Evolutionary conservation across 2,113 vertebrate genomes (phyloP), one percentile per base, ranked within the genome.

Genomic region (Pseudopipra pipra): DNA sequence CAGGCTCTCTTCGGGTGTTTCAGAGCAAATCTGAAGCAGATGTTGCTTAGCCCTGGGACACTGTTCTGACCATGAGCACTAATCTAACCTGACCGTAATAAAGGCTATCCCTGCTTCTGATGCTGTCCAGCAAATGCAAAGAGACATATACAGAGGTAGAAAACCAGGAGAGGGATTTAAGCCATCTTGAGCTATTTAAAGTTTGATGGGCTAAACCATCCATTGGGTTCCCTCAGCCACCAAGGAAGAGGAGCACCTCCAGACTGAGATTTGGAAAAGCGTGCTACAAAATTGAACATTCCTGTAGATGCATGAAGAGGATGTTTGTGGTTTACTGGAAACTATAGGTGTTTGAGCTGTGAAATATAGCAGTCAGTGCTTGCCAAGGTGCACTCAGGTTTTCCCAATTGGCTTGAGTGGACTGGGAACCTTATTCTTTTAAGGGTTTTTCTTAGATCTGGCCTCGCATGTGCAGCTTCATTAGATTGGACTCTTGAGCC

Each of bases 11-110:
- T 81, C 39, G 61, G 62, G 13, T 87, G 68, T 87, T 90, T 78
- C 44, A 85, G 66, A 73, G n/a, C 31, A 88, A 76, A 94, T 73
- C 63, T 70, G 58, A 74, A 93, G 86, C 91, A 88, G 89, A 75
- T 93, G 85, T 91, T 91, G 44, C 23, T 91, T 79, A 74, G 83
- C 80, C 84, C 54, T 73, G 49, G 81, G 78, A 73, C 30, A 24
- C 24, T 80, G 46, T 37, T 82, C 27, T 93, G 79, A 58, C 70
- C n/a, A 56, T 2, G 4, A 89, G 67, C 6, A 8, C 90, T 94
- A 51, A 89, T 81, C 63, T 76, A 58, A 80, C 68, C 46, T 74
- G 78, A 87, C 71, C 25, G 0, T 79, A 79, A 25, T 54, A 73
- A 83, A 61, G 23, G 12, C 59, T 73, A 67, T 30, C 39, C 58